Conservation (phyloP, 2,113 vertebrate genomes). For the Chlorocebus sabaeus region DNA sequence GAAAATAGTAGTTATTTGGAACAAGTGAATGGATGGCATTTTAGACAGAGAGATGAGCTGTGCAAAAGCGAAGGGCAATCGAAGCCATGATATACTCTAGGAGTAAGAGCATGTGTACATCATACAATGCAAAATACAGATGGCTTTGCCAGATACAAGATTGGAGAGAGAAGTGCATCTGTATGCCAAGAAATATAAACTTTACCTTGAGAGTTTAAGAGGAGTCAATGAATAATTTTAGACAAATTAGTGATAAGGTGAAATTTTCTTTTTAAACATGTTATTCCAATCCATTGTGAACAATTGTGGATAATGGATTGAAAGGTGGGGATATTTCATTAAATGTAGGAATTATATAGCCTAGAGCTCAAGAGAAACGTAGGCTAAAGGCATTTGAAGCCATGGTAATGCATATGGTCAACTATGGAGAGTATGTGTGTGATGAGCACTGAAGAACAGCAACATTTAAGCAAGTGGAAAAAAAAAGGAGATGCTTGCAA, state of each 20-base stretch:
- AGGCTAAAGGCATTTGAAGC: neutral
- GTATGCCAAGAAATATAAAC: neutral
- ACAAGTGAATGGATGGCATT: neutral
- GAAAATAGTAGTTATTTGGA: neutral
- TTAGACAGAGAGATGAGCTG: neutral
- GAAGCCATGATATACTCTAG: neutral
- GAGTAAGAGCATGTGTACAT: neutral
- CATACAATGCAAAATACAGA: neutral
- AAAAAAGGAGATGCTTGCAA: neutral
- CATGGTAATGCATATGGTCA: neutral
- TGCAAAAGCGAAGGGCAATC: neutral
- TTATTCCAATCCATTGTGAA: neutral
- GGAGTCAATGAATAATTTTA: neutral
- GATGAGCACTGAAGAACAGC: neutral
- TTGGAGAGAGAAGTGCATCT: neutral
- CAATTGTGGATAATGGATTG: neutral
- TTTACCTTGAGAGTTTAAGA: neutral
- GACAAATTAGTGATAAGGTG: neutral
- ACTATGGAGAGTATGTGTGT: neutral
- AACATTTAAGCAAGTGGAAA: neutral
- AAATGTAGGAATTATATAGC: neutral
- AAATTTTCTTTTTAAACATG: neutral
- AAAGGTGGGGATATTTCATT: neutral
- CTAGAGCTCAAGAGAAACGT: neutral
- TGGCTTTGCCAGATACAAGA: neutral